A percentile compares a stretch with the other conserved stretches of the same genome.
Conservation (phyloP, 2,797 vertebrate genomes). For the Coracias cyanogaster region DNA sequence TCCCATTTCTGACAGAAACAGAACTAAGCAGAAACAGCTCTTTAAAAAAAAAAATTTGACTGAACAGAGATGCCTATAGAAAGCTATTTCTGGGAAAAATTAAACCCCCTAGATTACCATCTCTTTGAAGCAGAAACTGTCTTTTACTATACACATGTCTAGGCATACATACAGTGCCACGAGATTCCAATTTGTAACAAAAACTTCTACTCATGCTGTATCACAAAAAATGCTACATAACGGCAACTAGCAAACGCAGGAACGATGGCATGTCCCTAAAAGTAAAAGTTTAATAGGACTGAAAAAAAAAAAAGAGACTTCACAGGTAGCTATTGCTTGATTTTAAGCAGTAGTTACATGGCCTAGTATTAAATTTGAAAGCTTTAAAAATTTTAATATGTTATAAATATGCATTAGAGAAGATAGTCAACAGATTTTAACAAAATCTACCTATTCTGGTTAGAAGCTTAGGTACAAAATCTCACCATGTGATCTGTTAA, state of each 20-base stretch:
- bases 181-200: neutral
- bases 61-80: constrained; percentile 11
- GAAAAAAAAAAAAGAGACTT: neutral
- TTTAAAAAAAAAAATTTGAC: neutral
- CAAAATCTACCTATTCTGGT: neutral
- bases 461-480: neutral
- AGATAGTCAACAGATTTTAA: neutral
- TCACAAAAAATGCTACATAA: neutral
- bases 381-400: rapidly evolving
- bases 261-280: neutral
- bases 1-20: neutral
- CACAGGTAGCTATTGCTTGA: neutral
- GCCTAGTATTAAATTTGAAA: neutral
- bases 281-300: neutral
- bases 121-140: constrained; percentile 60
- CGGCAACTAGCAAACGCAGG: neutral
- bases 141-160: neutral
- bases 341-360: neutral
- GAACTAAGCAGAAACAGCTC: constrained; percentile 48
- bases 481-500: neutral
- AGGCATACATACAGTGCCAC: neutral
- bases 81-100: constrained; percentile 61
- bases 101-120: constrained; percentile 45
- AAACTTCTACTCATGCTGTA: neutral
- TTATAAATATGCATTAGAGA: neutral